Base-by-base conservation (phyloP, 2,888 invertebrate species). In the Acronicta leporina region DNA sequence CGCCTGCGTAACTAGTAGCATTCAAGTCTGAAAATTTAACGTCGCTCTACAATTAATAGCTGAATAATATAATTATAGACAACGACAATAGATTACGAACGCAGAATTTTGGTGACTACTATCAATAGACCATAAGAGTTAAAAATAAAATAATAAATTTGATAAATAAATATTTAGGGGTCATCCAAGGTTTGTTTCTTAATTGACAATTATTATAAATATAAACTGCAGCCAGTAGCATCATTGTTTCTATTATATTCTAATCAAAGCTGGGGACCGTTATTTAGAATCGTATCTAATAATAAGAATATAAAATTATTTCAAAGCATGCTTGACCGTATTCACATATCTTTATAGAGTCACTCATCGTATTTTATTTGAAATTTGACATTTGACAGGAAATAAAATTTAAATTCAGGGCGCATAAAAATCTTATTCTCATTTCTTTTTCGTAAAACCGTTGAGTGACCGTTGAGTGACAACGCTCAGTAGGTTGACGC, bases 401-500 rank as follows among this genome's bases (percentile, higher is more conserved):
- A 82, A 77, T 86, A 81, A 88, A 86, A 81, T 85, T 75, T n/a
- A 72, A 70, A 84, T 82, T 85, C 86, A 87, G 83, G 83, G 69
- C 71, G 63, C 73, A 72, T 77, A 79, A 81, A 79, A 75, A 82
- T 75, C 58, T 80, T 81, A 86, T 85, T 83, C 75, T 79, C 77
- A 80, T 55, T 85, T 84, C 81, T 86, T 81, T 80, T 70, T 71
- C 74, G 73, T 81, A 85, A 85, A 87, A 88, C 89, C 85, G 86
- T 90, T 84, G 85, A 86, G 77, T 92, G 92, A 92, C 91, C 91
- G 88, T 90, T 92, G 92, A 92, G 87, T 92, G 93, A 92, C 92
- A 87, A 77, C 79, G 66, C 82, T 77, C 79, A 84, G 77, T 80
- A 81, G 81, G 80, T 85, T 87, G 90, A 86, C 87, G 80, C 77